phyloP scores from a whole-genome alignment of 2,797 vertebrate species.

The Huso huso region DNA sequence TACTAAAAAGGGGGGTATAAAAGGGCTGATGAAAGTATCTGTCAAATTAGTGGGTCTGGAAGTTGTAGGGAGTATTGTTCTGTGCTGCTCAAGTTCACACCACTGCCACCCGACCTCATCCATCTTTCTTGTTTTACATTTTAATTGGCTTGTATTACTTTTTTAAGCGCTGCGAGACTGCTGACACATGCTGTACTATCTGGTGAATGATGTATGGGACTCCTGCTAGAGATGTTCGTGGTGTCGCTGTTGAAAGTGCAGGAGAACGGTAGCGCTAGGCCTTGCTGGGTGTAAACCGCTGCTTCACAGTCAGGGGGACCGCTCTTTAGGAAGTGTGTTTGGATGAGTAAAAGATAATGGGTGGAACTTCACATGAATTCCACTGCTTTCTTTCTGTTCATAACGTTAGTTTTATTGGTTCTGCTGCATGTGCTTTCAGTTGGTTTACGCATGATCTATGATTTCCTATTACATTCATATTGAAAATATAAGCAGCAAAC shows the following conservation, averaged over 20 bases:
- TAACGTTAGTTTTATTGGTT: no score
- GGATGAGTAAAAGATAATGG: no score
- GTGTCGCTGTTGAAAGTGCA: constrained; percentile 25
- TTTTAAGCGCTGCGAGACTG: constrained; percentile 67
- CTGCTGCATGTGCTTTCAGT: no score
- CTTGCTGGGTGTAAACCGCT: constrained; percentile 46
- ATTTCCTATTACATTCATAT: no score
- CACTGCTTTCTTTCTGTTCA: no score
- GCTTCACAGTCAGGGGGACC: constrained; percentile 12
- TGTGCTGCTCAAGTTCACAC: constrained; percentile 62
- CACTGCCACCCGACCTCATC: constrained; percentile 60
- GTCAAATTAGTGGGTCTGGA: constrained; percentile 68
- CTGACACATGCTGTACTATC: constrained; percentile 70
- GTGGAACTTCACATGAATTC: no score
- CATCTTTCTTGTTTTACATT: constrained; percentile 75
- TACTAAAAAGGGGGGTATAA: constrained; percentile 25
- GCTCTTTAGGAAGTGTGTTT: no score
- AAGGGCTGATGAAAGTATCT: constrained; percentile 60
- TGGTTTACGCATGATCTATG: no score
- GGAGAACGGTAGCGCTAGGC: constrained; percentile 21
- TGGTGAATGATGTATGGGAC: constrained; percentile 68
- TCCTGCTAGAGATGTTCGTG: constrained; percentile 21
- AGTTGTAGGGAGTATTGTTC: constrained; percentile 61
- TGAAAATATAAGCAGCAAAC: no score
- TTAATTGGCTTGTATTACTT: constrained; percentile 68